phyloP scores from a whole-genome alignment of 1,140 invertebrate species.

The Brachionus angularis region DNA sequence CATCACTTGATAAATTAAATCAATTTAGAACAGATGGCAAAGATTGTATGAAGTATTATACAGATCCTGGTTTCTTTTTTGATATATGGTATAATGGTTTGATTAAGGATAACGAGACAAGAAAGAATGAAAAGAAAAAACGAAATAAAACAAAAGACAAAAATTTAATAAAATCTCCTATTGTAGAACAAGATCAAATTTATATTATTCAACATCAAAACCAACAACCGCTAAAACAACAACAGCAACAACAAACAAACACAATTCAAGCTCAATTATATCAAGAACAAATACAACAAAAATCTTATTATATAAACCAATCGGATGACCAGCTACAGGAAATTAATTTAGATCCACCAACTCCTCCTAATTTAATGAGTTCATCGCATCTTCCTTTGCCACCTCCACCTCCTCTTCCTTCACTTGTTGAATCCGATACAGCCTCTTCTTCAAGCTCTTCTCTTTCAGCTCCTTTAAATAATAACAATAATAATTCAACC shows the following conservation, averaged over 20 bases:
- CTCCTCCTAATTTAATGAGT: slow-evolving; percentile 13
- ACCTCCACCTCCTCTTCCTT: slow-evolving; percentile 32
- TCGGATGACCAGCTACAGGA: not conserved
- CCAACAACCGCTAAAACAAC: not conserved
- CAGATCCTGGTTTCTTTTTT: slow-evolving; percentile 98
- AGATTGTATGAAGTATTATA: slow-evolving; percentile 95
- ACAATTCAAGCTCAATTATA: not conserved
- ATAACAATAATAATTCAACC: not conserved
- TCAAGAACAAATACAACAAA: not conserved
- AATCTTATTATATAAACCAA: too few relatives aligned
- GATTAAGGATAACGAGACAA: slow-evolving; percentile 83
- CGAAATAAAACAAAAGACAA: not conserved
- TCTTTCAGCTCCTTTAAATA: not conserved
- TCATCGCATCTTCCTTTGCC: not conserved
- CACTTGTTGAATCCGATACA: slow-evolving; percentile 30
- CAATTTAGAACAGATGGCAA: slow-evolving; percentile 73
- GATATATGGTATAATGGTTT: slow-evolving; percentile 95
- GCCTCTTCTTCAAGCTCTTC: slow-evolving; percentile 36
- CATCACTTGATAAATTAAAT: slow-evolving; percentile 88
- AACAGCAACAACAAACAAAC: slow-evolving; percentile 5
- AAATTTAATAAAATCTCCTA: not conserved
- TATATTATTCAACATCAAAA: not conserved
- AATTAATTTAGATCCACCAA: too few relatives aligned
- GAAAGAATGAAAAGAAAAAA: slow-evolving; percentile 21
- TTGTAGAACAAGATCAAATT: not conserved